A percentile compares a stretch with the other conserved stretches of the same genome.
Conservation (phyloP, 2,797 vertebrate species). For the Microcaecilia unicolor region DNA sequence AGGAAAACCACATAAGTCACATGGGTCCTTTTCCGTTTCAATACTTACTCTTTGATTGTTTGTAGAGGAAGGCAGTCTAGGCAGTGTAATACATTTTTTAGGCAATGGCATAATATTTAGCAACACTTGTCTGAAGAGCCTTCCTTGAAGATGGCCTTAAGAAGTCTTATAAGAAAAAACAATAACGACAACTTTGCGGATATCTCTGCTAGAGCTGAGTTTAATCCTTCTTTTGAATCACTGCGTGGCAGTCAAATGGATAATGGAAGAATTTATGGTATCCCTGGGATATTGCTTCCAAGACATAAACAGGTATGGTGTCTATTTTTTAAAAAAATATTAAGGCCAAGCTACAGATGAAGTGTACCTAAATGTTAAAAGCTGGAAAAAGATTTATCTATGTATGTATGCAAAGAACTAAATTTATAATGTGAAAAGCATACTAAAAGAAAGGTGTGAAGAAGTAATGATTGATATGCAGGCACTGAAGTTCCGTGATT, state of each 20-base stretch:
- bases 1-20: slow-evolving; percentile 63
- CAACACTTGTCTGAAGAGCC: slow-evolving; percentile 26
- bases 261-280: slow-evolving; percentile 38
- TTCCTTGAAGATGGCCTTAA: slow-evolving; percentile 59
- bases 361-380: too few relatives aligned
- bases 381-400: too few relatives aligned
- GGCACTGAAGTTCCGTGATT: too few relatives aligned
- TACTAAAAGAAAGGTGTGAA: too few relatives aligned
- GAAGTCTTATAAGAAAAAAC: slow-evolving; percentile 36
- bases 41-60: slow-evolving; percentile 27
- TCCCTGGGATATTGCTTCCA: slow-evolving; percentile 49
- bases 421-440: too few relatives aligned
- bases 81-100: too few relatives aligned
- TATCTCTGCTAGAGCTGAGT: slow-evolving; percentile 37
- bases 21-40: slow-evolving; percentile 62
- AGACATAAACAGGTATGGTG: slow-evolving; percentile 63
- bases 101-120: slow-evolving; percentile 14
- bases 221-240: slow-evolving; percentile 35
- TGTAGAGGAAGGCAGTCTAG: slow-evolving; percentile 12
- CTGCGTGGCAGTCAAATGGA: slow-evolving; percentile 24
- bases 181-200: slow-evolving; percentile 41
- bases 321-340: neutral
- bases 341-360: too few relatives aligned
- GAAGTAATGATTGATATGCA: too few relatives aligned
- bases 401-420: too few relatives aligned